These are phyloP conservation scores for Microcebus murinus DNA, from an alignment of 2,113 vertebrate species.

Conservation along the genomic window DNA sequence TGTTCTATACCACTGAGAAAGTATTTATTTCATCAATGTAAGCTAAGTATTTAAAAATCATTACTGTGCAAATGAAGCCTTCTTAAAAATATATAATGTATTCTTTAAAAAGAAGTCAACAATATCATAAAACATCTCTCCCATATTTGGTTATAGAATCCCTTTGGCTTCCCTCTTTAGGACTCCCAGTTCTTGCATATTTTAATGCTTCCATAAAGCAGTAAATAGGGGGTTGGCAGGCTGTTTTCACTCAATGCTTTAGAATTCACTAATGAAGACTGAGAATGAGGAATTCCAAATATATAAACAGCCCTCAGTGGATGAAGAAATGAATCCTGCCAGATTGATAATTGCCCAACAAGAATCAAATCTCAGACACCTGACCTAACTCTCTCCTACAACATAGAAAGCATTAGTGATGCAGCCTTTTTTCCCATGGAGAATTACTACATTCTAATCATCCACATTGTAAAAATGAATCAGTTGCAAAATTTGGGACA, in stretches of 20 bases:
- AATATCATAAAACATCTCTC: conserved; percentile 29
- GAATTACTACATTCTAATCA: conserved; percentile 41
- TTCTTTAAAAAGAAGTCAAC: conserved; percentile 32
- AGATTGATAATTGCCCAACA: conserved; percentile 76
- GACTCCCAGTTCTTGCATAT: conserved; percentile 40
- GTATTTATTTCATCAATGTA: conserved; percentile 42
- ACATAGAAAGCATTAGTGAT: conserved; percentile 11
- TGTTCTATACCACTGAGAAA: background rate
- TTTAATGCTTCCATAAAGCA: conserved; percentile 68
- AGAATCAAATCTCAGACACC: conserved; percentile 70
- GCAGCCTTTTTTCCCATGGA: background rate
- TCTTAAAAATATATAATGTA: background rate
- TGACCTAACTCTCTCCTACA: conserved; percentile 52
- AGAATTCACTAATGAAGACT: conserved; percentile 71
- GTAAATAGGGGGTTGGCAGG: conserved; percentile 30
- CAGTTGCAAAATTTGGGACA: background rate
- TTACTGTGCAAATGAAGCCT: conserved; percentile 26
- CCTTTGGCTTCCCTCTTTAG: conserved; percentile 26
- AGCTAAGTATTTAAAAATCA: conserved; percentile 63
- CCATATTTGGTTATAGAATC: background rate
- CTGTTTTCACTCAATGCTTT: conserved; percentile 75
- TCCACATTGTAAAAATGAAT: background rate
- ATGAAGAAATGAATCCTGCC: conserved; percentile 69
- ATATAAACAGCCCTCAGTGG: conserved; percentile 67
- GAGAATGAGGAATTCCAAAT: conserved; percentile 63